Conservation (phyloP, 2,797 vertebrate species). For the Chaetodon trifasciatus region DNA sequence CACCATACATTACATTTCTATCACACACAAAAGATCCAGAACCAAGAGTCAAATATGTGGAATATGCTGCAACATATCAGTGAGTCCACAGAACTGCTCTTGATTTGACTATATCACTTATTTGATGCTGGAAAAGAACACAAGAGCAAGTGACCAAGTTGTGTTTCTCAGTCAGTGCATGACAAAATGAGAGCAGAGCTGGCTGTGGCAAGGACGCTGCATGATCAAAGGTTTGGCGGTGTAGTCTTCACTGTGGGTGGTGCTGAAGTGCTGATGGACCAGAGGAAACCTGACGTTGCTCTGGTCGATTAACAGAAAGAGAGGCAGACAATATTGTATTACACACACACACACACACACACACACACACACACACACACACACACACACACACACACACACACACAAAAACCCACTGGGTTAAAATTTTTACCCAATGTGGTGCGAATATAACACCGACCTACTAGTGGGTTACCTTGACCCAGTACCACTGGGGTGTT, state of each 20-base stretch:
- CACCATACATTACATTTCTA: no score
- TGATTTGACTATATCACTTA: neutral
- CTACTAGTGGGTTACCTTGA: no score
- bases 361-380: no score
- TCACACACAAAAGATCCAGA: neutral
- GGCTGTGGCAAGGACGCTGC: neutral
- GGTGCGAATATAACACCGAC: no score
- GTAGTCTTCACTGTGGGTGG: constrained; percentile 38
- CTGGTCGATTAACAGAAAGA: constrained; percentile 37
- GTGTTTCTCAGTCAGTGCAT: constrained; percentile 21
- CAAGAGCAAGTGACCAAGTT: neutral
- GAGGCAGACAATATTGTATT: neutral
- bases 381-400: no score
- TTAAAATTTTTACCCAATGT: no score
- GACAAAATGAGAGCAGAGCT: neutral
- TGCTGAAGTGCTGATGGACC: constrained; percentile 27
- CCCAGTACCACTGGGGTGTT: no score
- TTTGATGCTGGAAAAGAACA: neutral
- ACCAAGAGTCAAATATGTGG: neutral
- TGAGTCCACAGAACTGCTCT: neutral
- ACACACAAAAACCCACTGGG: no score
- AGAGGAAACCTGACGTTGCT: constrained; percentile 41
- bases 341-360: no score
- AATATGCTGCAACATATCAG: neutral
- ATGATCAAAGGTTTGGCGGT: constrained; percentile 27